These are phyloP conservation scores for Ceyx erithaca DNA, from an alignment of 2,797 vertebrate species.

Conservation along the genomic window DNA sequence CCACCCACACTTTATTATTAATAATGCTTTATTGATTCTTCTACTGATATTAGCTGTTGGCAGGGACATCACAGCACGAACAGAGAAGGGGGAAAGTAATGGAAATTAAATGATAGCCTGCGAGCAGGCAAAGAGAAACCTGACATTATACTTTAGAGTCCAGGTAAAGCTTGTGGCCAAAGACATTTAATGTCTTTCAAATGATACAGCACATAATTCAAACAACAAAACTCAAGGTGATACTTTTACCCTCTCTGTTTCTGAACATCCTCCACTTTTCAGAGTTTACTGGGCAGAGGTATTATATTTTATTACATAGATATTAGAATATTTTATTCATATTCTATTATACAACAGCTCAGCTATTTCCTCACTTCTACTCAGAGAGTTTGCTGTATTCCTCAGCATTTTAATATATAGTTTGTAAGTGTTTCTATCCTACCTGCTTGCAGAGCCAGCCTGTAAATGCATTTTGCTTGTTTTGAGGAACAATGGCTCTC, in stretches of 20 bases:
- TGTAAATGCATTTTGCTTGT: neutral
- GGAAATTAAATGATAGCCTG: neutral
- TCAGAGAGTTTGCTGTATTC: too few relatives aligned
- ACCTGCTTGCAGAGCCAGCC: too few relatives aligned
- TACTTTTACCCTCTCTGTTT: neutral
- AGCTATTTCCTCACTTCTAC: too few relatives aligned
- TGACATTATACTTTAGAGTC: neutral
- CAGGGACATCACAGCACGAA: neutral
- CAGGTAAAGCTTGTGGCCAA: neutral
- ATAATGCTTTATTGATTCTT: slow-evolving; percentile 2
- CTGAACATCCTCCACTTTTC: neutral
- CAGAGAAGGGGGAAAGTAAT: neutral
- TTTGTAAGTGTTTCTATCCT: too few relatives aligned
- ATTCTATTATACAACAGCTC: too few relatives aligned
- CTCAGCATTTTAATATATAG: too few relatives aligned
- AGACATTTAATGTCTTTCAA: neutral
- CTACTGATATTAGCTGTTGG: neutral
- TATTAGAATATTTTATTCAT: too few relatives aligned
- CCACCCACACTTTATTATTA: neutral
- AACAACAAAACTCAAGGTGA: neutral
- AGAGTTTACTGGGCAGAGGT: neutral
- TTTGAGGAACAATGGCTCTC: neutral
- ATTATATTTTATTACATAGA: too few relatives aligned
- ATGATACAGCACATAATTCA: neutral
- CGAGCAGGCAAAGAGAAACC: neutral